Conservation (phyloP, 2,888 invertebrate species). For the Synanthedon andrenaeformis region DNA sequence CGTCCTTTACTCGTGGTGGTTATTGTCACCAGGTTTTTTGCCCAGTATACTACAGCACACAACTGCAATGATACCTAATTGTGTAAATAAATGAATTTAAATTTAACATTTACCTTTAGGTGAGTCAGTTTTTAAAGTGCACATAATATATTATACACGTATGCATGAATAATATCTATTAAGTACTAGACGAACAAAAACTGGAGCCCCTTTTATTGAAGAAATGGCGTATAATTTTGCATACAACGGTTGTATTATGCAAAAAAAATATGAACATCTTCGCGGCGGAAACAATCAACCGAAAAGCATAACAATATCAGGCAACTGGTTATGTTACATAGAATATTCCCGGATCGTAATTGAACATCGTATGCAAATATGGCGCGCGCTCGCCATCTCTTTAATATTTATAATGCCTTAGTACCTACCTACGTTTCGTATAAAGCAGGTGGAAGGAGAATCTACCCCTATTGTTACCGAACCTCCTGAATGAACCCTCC, state of each 20-base stretch:
- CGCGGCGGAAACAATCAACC: constrained; percentile 29
- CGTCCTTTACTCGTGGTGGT: no score
- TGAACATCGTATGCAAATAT: constrained; percentile 61
- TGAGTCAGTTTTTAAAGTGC: no score
- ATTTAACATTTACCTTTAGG: no score
- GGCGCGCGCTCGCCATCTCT: constrained; percentile 47
- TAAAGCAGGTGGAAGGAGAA: constrained; percentile 37
- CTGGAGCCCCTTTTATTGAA: no score
- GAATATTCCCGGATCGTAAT: constrained; percentile 56
- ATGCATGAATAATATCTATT: no score
- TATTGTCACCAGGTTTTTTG: no score
- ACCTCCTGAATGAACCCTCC: constrained; percentile 3
- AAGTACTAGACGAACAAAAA: no score
- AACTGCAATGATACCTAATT: no score
- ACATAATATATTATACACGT: no score
- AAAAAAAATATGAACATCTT: constrained; percentile 18
- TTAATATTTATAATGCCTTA: constrained; percentile 52
- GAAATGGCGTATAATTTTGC: background rate
- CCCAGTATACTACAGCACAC: no score
- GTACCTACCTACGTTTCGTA: constrained; percentile 24
- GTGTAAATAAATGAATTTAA: no score
- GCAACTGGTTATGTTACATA: constrained; percentile 35
- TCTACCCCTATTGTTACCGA: constrained; percentile 24
- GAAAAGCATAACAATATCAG: constrained; percentile 42
- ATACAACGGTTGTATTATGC: constrained; percentile 7